Evolutionary conservation across 64 coral and sea anemone genomes (phyloP).

Genomic region (Cladopsammia gracilis): DNA sequence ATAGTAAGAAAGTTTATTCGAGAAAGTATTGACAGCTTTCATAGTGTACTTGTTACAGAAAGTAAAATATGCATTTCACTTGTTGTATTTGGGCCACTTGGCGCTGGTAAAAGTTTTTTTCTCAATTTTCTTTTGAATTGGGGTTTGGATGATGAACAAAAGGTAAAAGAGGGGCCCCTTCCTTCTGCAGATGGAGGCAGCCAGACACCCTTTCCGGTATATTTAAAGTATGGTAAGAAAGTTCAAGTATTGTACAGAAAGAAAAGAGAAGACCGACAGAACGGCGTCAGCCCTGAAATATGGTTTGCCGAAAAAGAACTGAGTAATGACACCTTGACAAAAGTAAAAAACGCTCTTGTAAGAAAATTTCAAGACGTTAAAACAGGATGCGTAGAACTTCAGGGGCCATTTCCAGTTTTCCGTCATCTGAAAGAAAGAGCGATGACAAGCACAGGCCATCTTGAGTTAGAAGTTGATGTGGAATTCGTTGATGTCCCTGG

Average conservation of each 20-base stretch:
- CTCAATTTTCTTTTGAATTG: slow-evolving; percentile 54
- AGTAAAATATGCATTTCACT: slow-evolving; percentile 57
- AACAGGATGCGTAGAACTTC: slow-evolving; percentile 37
- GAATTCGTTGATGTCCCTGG: slow-evolving; percentile 68
- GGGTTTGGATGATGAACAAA: background rate
- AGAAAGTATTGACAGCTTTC: slow-evolving; percentile 44
- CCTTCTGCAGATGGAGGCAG: slow-evolving; percentile 54
- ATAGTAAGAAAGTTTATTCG: slow-evolving; percentile 36
- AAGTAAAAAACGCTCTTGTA: background rate
- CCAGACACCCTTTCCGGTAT: slow-evolving; percentile 64
- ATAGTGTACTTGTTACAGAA: slow-evolving; percentile 28
- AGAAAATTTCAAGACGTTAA: slow-evolving; percentile 18
- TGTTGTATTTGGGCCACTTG: slow-evolving; percentile 58
- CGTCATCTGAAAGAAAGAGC: background rate
- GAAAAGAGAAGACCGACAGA: background rate
- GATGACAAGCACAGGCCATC: background rate
- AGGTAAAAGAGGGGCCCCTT: slow-evolving; percentile 14
- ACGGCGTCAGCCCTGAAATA: background rate
- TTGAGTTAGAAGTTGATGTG: too few relatives aligned
- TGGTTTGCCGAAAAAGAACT: background rate
- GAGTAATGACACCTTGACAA: background rate
- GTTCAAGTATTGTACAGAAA: slow-evolving; percentile 20
- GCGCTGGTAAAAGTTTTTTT: slow-evolving; percentile 64
- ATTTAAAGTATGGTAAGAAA: slow-evolving; percentile 28
- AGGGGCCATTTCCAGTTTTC: slow-evolving; percentile 68